phyloP scores from a whole-genome alignment of 2,797 vertebrate species.

The Rhyacichthys aspro region DNA sequence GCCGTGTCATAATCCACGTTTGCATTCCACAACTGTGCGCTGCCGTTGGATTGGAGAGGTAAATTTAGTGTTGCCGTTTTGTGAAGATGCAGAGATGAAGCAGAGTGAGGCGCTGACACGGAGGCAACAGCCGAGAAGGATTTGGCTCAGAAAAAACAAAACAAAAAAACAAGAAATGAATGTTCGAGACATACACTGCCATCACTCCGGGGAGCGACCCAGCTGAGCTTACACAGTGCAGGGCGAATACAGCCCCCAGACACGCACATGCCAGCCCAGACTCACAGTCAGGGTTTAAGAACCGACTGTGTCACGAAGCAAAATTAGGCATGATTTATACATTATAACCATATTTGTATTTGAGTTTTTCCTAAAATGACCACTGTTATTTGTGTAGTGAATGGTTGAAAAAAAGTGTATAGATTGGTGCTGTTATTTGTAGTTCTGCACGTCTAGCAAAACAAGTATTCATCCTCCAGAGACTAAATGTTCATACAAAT shows the following conservation, averaged over 20 bases:
- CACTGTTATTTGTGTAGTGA: no score
- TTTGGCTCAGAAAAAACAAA: conserved; percentile 28
- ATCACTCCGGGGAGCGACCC: conserved; percentile 66
- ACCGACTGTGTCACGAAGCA: no score
- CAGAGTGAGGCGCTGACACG: conserved; percentile 14
- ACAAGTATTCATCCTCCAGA: no score
- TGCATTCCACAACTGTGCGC: conserved; percentile 56
- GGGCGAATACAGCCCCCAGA: conserved; percentile 27
- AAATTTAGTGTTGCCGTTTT: conserved; percentile 40
- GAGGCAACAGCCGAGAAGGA: conserved; percentile 32
- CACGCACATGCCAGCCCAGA: conserved; percentile 23
- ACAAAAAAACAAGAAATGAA: conserved; percentile 64
- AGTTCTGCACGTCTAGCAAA: no score
- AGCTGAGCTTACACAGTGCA: conserved; percentile 61
- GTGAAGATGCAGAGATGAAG: conserved; percentile 19
- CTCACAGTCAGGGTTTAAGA: no score
- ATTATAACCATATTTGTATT: no score
- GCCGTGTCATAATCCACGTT: conserved; percentile 65
- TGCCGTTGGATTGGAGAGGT: conserved; percentile 48
- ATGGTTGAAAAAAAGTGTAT: no score
- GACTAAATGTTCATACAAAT: no score
- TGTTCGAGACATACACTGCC: conserved; percentile 65
- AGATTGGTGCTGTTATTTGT: no score
- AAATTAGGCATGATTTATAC: no score
- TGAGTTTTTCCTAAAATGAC: no score